Evolutionary conservation across 2,797 vertebrate genomes (phyloP).

Genomic region (Manis javanica): DNA sequence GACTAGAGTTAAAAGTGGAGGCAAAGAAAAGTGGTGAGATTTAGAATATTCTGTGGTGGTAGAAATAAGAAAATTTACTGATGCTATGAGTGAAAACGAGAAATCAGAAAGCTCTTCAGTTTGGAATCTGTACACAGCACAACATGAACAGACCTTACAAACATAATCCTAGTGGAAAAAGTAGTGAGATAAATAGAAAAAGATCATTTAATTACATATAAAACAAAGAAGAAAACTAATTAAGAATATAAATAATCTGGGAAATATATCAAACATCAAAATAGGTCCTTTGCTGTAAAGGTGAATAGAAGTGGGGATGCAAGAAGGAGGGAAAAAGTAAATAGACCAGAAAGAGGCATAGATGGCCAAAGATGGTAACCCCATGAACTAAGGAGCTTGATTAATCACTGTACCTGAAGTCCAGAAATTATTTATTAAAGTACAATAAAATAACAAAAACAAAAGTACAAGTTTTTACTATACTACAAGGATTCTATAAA

Average conservation of each 20-base stretch:
- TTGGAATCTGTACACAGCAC: background rate
- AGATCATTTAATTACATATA: background rate
- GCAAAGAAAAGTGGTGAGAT: background rate
- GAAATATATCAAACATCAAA: background rate
- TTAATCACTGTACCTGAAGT: background rate
- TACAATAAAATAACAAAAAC: background rate
- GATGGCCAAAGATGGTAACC: background rate
- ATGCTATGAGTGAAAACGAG: background rate
- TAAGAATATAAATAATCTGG: background rate
- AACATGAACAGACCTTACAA: background rate
- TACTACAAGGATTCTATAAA: background rate
- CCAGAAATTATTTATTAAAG: background rate
- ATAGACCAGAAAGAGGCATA: background rate
- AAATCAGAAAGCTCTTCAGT: background rate
- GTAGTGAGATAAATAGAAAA: background rate
- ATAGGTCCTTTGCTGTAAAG: background rate
- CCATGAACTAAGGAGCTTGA: background rate
- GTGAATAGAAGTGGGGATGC: background rate
- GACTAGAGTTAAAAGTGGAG: background rate
- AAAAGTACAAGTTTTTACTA: background rate
- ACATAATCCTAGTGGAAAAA: background rate
- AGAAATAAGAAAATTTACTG: background rate
- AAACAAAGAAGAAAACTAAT: background rate
- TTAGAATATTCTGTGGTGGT: background rate
- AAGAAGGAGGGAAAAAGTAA: background rate